phyloP scores from a whole-genome alignment of 2,888 invertebrate species.

The Hecatera dysodea region DNA sequence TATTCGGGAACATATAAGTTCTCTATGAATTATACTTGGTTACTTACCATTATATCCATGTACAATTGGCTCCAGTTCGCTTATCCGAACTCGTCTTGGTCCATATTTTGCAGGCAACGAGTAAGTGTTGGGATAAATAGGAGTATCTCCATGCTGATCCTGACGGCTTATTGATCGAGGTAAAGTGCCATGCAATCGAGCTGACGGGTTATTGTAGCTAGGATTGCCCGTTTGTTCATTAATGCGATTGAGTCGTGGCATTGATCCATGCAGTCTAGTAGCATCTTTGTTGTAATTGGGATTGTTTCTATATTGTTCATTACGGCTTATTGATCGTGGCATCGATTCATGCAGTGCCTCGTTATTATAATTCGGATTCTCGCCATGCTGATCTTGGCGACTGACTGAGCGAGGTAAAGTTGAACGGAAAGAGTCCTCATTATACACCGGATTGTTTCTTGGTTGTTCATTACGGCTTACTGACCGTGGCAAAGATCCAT shows the following conservation, averaged over 20 bases:
- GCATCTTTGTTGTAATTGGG: constrained; percentile 70
- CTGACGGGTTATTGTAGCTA: constrained; percentile 73
- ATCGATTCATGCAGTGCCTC: constrained; percentile 35
- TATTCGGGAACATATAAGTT: constrained; percentile 15
- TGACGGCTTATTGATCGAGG: constrained; percentile 76
- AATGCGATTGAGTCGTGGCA: constrained; percentile 69
- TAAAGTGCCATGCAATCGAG: constrained; percentile 78
- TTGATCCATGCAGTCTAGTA: constrained; percentile 36
- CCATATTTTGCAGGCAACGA: constrained; percentile 82
- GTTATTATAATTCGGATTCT: constrained; percentile 66
- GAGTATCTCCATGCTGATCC: constrained; percentile 67
- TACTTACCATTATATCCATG: constrained; percentile 84
- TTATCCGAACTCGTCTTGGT: constrained; percentile 86
- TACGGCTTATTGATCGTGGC: constrained; percentile 70
- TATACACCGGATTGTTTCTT: constrained; percentile 51
- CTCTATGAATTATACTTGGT: constrained; percentile 65
- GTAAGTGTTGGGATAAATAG: constrained; percentile 75
- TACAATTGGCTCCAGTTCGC: constrained; percentile 82
- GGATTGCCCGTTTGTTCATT: constrained; percentile 67
- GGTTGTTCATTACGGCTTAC: constrained; percentile 70
- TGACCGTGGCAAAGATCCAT: constrained; percentile 79
- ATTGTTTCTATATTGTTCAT: constrained; percentile 66
- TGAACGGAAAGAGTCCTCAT: constrained; percentile 71
- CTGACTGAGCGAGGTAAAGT: constrained; percentile 78
- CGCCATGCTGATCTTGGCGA: constrained; percentile 56